Percentiles rank a stretch among this genome's conserved stretches.
These are phyloP conservation scores for Falco concolor DNA, from an alignment of 2,797 vertebrate genomes.

Conservation along the genomic window DNA sequence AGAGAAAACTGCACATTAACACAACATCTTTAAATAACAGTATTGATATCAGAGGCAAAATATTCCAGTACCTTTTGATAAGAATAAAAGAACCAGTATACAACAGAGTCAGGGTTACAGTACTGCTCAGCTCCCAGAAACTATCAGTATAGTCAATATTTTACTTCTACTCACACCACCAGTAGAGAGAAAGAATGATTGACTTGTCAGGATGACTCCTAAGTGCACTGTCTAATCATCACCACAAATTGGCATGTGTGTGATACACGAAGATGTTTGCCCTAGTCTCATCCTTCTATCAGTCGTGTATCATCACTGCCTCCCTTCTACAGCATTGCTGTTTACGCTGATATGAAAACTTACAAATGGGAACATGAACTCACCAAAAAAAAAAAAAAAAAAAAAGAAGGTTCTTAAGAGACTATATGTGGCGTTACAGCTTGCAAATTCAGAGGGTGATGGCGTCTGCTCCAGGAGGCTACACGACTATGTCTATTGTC, in stretches of 20 bases:
- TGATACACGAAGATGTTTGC: not conserved
- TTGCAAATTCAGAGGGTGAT: not conserved
- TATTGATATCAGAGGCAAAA: not conserved
- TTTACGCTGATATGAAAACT: not conserved
- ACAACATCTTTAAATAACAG: not conserved
- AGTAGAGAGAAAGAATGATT: not conserved
- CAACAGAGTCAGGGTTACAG: not conserved
- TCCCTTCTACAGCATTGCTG: not conserved
- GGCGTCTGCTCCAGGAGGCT: not conserved
- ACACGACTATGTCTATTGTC: accelerated
- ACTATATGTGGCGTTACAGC: not conserved
- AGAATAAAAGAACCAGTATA: not conserved
- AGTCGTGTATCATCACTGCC: not conserved
- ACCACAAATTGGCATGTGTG: not conserved
- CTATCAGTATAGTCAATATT: not conserved
- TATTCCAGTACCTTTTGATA: not conserved
- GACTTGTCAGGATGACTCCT: not conserved
- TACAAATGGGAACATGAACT: not conserved
- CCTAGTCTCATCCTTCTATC: not conserved
- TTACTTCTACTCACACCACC: not conserved
- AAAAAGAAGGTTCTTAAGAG: not conserved
- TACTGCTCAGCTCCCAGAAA: not conserved
- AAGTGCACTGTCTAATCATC: not conserved
- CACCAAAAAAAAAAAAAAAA: too few relatives aligned
- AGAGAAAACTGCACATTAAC: not conserved